Conservation (phyloP, 2,113 vertebrate species). For the Nansenia antarctica region DNA sequence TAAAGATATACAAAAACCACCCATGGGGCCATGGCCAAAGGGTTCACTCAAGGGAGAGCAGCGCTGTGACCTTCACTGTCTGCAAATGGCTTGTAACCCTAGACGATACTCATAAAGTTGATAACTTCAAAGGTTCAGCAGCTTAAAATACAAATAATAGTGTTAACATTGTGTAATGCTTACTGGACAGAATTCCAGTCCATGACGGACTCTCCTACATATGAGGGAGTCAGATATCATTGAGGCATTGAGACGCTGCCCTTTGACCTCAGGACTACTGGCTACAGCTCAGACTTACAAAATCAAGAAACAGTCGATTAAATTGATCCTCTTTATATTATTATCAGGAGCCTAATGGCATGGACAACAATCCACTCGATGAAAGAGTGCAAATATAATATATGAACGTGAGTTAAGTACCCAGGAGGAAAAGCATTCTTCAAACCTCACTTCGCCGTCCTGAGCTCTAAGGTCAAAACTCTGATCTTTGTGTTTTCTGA, state of each 20-base stretch:
- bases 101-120: no score
- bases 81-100: background rate
- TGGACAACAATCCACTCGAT: background rate
- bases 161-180: background rate
- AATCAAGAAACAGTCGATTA: no score
- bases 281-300: no score
- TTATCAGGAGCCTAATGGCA: no score
- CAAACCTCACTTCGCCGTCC: background rate
- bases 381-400: background rate
- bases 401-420: background rate
- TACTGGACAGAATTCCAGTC: background rate
- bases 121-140: background rate
- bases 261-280: no score
- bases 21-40: background rate
- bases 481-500: background rate
- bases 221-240: background rate
- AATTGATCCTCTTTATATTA: no score
- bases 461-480: background rate
- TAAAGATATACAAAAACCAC: background rate
- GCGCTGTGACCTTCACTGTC: background rate
- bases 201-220: background rate
- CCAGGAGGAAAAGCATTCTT: background rate
- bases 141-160: background rate
- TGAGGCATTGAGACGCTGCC: background rate
- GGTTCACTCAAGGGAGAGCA: background rate